These are phyloP conservation scores for Cryptophagus acutangulus DNA, from an alignment of 2,888 invertebrate species.

Conservation along the genomic window DNA sequence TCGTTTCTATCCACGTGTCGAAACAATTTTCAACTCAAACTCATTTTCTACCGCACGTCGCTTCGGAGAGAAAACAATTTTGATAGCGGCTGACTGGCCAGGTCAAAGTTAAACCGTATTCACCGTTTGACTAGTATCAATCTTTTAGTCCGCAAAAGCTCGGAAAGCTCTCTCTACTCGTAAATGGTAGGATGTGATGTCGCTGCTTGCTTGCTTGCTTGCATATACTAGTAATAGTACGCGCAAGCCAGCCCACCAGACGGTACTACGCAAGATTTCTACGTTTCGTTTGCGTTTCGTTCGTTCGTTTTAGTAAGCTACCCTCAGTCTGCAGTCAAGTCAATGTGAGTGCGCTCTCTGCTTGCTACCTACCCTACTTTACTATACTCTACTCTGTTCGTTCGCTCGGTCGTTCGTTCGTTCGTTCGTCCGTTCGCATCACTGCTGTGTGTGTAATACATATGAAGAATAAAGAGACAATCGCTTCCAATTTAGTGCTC, in stretches of 20 bases:
- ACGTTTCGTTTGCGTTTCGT: too few relatives aligned
- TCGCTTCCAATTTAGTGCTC: slow-evolving; percentile 13
- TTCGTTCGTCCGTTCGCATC: too few relatives aligned
- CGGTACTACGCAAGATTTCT: slow-evolving; percentile 35
- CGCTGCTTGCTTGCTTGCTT: too few relatives aligned
- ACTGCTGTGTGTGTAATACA: slow-evolving; percentile 15
- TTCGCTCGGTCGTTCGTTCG: too few relatives aligned
- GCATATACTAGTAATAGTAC: too few relatives aligned
- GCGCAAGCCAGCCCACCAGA: slow-evolving; percentile 24
- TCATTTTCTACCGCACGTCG: slow-evolving; percentile 38
- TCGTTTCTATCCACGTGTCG: slow-evolving; percentile 35
- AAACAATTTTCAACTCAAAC: slow-evolving; percentile 33
- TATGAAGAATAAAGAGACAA: too few relatives aligned
- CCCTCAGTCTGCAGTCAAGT: too few relatives aligned
- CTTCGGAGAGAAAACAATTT: slow-evolving; percentile 33
- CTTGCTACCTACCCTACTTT: too few relatives aligned
- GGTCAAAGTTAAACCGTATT: not conserved
- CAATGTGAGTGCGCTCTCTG: too few relatives aligned
- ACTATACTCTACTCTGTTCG: too few relatives aligned
- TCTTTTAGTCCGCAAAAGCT: slow-evolving; percentile 36
- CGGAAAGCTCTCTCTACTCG: slow-evolving; percentile 37
- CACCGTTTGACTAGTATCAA: slow-evolving; percentile 24
- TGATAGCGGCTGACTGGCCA: slow-evolving; percentile 19
- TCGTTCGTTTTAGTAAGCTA: too few relatives aligned
- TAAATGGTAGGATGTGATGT: slow-evolving; percentile 14